Conservation (phyloP, 2,888 invertebrate species). For the Sinotaia quadrata region DNA sequence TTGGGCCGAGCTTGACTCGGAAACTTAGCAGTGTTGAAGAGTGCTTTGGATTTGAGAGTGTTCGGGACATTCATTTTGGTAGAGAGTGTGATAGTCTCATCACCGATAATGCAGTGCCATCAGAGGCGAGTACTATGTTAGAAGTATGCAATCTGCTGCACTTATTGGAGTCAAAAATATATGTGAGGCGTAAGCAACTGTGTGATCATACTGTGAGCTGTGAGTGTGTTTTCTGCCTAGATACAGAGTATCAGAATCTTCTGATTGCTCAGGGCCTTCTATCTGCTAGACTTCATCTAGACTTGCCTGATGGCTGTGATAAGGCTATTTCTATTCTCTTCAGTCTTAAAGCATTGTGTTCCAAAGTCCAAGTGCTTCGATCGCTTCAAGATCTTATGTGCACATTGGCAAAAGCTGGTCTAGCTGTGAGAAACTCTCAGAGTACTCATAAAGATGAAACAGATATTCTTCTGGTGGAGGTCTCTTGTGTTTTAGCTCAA, state of each 20-base stretch:
- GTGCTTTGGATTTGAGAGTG: constrained; percentile 37
- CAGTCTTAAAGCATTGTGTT: neutral
- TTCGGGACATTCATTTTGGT: constrained; percentile 12
- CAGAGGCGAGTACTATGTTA: neutral
- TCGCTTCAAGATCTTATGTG: neutral
- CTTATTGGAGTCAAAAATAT: neutral
- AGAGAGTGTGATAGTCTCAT: neutral
- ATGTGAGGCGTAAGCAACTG: neutral
- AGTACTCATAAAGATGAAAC: neutral
- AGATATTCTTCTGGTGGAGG: neutral
- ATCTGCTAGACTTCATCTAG: neutral
- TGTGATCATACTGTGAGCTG: neutral
- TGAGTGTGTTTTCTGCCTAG: neutral
- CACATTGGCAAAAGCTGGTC: neutral
- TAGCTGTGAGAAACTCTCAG: neutral
- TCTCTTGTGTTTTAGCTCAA: neutral
- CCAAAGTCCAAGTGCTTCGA: neutral
- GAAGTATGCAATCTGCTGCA: neutral
- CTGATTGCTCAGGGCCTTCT: neutral
- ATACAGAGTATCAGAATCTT: neutral
- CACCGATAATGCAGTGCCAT: neutral
- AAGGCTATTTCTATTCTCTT: neutral
- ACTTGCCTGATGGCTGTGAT: neutral
- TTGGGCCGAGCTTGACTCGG: neutral
- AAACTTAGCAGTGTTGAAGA: constrained; percentile 5